Conservation (phyloP, 2,113 vertebrate genomes). For the Plecturocebus donacophilus region DNA sequence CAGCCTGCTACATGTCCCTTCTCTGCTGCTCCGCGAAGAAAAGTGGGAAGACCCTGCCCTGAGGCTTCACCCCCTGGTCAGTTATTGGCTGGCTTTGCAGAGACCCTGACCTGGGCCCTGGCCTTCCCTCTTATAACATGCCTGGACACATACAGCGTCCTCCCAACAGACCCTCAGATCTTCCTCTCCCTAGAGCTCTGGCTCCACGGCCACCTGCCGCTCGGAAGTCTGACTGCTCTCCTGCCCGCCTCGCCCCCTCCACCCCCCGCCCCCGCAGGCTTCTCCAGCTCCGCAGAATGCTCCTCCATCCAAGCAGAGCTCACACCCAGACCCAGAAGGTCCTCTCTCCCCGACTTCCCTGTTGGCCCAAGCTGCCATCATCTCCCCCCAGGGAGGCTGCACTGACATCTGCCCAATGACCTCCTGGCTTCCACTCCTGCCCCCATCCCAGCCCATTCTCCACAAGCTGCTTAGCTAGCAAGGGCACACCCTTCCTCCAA, state of each 20-base stretch:
- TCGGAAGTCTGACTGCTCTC: not conserved
- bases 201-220: not conserved
- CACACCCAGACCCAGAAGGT: accelerated
- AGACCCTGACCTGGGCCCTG: not conserved
- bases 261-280: not conserved
- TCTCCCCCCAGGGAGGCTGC: not conserved
- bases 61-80: not conserved
- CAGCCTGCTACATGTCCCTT: not conserved
- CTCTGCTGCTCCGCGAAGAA: not conserved
- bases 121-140: not conserved
- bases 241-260: not conserved
- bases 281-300: not conserved
- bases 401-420: not conserved
- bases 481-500: not conserved
- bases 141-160: not conserved
- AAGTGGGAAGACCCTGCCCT: not conserved
- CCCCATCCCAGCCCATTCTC: not conserved
- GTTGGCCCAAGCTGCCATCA: not conserved
- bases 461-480: not conserved
- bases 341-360: not conserved
- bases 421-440: not conserved
- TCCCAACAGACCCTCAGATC: accelerated
- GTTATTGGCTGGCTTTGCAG: not conserved
- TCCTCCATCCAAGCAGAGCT: not conserved
- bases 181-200: not conserved